Evolutionary conservation across 2,113 vertebrate genomes (phyloP), one percentile per base, ranked within the genome.

Genomic region (Acanthochromis polyacanthus): DNA sequence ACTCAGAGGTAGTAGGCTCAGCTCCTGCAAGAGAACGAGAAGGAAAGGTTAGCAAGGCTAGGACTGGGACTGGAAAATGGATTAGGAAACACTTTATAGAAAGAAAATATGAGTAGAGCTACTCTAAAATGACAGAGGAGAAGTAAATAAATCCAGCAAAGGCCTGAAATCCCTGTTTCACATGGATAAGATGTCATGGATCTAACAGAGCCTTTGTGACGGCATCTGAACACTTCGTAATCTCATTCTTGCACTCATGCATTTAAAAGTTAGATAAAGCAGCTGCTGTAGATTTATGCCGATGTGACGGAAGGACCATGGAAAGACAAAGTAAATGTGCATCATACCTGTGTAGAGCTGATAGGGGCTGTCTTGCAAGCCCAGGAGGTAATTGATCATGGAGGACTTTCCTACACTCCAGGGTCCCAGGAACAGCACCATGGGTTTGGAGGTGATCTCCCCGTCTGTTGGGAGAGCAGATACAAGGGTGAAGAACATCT

Each of bases 331-430:
- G 51, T 12, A 16, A 25, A 5, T 28, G 12, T 69, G 10, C 0
- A 52, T 59, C 64, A n/a, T 94, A 97, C 98, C 98, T 95, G 98
- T 99, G 85, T 99, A 99, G 68, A 99, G 95, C 93, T 99, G 97
- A 85, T 99, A 97, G 56, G 96, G 96, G 69, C 95, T 96, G 72
- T 99, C 92, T 1, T 95, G 95, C 89, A 99, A 90, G 60, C 97
- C 98, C 14, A 99, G 94, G 91, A 99, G 97, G 93, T 99, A 99
- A 95, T 99, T 99, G 91, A 99, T 96, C 98, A 99, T 99, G 84
- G 97, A 97, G 73, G 98, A 99, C 88, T 99, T 99, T 87, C 98
- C 98, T 55, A 99, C 97, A 0, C 98, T 99, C 98, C 98, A 99
- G 3, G 98, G 98, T 88, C 98, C 98, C 92, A 99, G 94, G 91